Evolutionary conservation across 2,113 vertebrate genomes (phyloP).

Genomic region (Paratilapia polleni): DNA sequence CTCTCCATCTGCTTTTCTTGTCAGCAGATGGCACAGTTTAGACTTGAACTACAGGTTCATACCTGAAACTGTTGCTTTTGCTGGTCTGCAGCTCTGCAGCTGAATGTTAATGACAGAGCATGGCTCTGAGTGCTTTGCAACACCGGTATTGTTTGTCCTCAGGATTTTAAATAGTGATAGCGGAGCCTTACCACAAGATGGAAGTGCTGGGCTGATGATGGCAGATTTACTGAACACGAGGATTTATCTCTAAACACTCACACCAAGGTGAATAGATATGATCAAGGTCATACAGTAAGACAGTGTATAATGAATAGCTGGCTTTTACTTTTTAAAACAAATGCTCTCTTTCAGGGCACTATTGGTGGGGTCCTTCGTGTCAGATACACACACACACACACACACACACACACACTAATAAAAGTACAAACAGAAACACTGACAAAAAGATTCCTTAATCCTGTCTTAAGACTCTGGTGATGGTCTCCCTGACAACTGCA

Average conservation of each 20-base stretch:
- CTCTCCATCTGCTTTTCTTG: neutral
- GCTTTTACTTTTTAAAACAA: neutral
- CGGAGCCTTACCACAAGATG: conserved; percentile 62
- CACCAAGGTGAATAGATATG: neutral
- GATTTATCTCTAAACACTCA: neutral
- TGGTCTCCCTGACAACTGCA: conserved; percentile 40
- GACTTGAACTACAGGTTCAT: neutral
- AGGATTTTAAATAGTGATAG: conserved; percentile 12
- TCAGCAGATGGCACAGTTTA: neutral
- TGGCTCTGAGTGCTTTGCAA: neutral
- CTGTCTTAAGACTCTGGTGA: conserved; percentile 1
- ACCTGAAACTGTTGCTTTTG: neutral
- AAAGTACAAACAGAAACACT: conserved; percentile 4
- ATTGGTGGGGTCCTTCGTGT: neutral
- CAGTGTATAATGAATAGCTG: neutral
- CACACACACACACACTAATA: neutral
- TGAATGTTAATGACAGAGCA: neutral
- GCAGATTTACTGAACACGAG: neutral
- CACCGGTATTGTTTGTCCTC: neutral
- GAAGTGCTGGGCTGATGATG: conserved; percentile 29
- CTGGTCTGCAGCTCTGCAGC: neutral
- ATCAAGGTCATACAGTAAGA: conserved; percentile 5
- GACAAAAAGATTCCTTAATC: conserved; percentile 9
- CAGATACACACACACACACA: neutral
- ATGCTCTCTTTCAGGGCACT: neutral